These are phyloP conservation scores for Oncorhynchus masou DNA, from an alignment of 2,113 vertebrate species.

Conservation along the genomic window DNA sequence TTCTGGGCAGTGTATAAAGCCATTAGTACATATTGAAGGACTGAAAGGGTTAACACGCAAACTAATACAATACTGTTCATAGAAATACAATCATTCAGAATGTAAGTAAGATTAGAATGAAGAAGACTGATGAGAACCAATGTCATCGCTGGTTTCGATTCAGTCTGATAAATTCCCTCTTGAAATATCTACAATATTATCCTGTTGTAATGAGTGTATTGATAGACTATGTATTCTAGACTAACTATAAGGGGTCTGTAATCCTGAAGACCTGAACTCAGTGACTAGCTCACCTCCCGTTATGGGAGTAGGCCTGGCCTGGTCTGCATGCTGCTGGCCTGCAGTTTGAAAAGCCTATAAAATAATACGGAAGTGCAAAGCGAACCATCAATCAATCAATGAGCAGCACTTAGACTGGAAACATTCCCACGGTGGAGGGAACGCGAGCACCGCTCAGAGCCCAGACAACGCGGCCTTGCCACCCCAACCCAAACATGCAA, in stretches of 20 bases:
- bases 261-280: slow-evolving; percentile 49
- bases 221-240: too few species aligned
- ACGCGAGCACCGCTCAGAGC: too few species aligned
- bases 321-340: slow-evolving; percentile 26
- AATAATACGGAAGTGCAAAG: slow-evolving; percentile 78
- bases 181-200: too few species aligned
- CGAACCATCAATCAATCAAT: slow-evolving; percentile 76
- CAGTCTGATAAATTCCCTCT: too few species aligned
- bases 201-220: too few species aligned
- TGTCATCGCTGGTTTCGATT: too few species aligned
- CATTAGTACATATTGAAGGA: not conserved
- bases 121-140: too few species aligned
- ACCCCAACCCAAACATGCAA: slow-evolving; percentile 50
- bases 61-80: too few species aligned
- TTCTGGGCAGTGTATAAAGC: not conserved
- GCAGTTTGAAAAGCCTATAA: slow-evolving; percentile 76
- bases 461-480: slow-evolving; percentile 61
- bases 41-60: not conserved
- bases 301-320: slow-evolving; percentile 51
- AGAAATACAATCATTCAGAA: too few species aligned
- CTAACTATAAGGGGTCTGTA: slow-evolving; percentile 41
- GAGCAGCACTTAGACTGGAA: slow-evolving; percentile 71
- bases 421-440: slow-evolving; percentile 60
- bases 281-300: slow-evolving; percentile 50
- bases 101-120: too few species aligned